phyloP scores from a whole-genome alignment of 2,888 invertebrate genomes.

The Kryphioiulus occultus region DNA sequence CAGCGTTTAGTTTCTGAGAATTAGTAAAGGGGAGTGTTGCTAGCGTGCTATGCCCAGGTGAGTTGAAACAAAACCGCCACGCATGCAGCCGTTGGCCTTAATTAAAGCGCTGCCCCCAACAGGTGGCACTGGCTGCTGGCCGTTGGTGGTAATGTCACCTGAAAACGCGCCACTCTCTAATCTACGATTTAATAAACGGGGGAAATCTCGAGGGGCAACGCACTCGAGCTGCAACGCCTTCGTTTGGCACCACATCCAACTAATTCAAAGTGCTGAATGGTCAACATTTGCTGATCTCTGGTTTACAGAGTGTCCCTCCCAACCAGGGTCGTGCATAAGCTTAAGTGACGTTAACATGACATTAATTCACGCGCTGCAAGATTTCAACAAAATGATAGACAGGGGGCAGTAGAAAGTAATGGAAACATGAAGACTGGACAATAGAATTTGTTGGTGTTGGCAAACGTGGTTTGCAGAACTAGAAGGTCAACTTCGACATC shows the following conservation, averaged over 20 bases:
- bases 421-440: too few species aligned
- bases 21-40: neutral
- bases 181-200: neutral
- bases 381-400: too few species aligned
- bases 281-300: neutral
- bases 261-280: neutral
- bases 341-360: too few species aligned
- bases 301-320: too few species aligned
- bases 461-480: too few species aligned
- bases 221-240: neutral
- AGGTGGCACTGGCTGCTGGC: neutral
- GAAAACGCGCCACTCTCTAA: neutral
- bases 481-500: too few species aligned
- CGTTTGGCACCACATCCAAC: neutral
- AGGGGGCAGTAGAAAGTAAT: too few species aligned
- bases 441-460: too few species aligned
- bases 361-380: too few species aligned
- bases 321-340: too few species aligned
- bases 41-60: neutral
- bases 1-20: too few species aligned
- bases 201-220: neutral
- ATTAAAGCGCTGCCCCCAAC: neutral
- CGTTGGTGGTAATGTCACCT: neutral
- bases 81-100: neutral
- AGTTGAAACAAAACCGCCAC: slow-evolving; percentile 5